phyloP scores from a whole-genome alignment of 2,113 vertebrate genomes.

The human region GRCh38 chr15:83686001-83686500 shows the following conservation, averaged over 20 bases:
- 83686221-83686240: not conserved
- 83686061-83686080: not conserved
- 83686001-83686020: not conserved
- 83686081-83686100: slow-evolving; percentile 47
- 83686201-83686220: not conserved
- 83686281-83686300: not conserved
- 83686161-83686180: not conserved
- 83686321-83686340: not conserved
- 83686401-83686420: slow-evolving; percentile 41
- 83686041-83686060: slow-evolving; percentile 22
- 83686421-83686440: slow-evolving; percentile 31
- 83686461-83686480: not conserved
- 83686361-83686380: not conserved
- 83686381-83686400: slow-evolving; percentile 62
- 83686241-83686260: not conserved
- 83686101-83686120: slow-evolving; percentile 46
- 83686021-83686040: not conserved
- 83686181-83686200: not conserved
- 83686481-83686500: not conserved
- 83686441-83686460: not conserved
- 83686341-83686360: not conserved
- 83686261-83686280: accelerated
- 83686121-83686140: not conserved
- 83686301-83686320: not conserved
- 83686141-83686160: not conserved